Evolutionary conservation across 2,888 invertebrate species (phyloP).

Genomic region (Heliconius charithonia): DNA sequence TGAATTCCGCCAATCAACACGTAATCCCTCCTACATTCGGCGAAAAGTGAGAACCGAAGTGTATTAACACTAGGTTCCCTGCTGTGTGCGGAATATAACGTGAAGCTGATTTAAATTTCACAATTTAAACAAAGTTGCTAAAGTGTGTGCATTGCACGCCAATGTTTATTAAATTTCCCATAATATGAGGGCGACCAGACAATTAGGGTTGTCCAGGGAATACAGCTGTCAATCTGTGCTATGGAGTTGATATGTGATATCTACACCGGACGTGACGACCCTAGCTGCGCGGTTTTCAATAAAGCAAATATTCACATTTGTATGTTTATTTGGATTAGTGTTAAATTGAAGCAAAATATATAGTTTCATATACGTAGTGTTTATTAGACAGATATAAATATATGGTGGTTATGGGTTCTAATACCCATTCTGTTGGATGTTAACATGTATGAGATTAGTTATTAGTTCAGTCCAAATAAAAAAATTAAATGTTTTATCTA

Average conservation of each 20-base stretch:
- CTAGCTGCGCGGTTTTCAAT: slow-evolving; percentile 29
- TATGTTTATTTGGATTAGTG: slow-evolving; percentile 26
- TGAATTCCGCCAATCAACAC: too few species aligned
- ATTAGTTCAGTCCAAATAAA: too few species aligned
- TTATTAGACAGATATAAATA: background rate
- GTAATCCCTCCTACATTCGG: too few species aligned
- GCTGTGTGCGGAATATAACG: too few species aligned
- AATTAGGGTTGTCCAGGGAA: slow-evolving; percentile 72
- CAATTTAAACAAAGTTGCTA: slow-evolving; percentile 62
- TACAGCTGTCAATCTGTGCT: slow-evolving; percentile 71
- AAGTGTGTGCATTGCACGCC: slow-evolving; percentile 59
- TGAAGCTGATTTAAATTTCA: slow-evolving; percentile 42
- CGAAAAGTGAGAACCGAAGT: too few species aligned
- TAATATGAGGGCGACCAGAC: slow-evolving; percentile 66
- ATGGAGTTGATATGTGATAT: slow-evolving; percentile 60
- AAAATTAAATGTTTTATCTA: too few species aligned
- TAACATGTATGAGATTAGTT: background rate
- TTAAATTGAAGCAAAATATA: background rate
- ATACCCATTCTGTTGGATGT: background rate
- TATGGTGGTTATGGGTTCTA: background rate
- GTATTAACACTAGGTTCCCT: too few species aligned
- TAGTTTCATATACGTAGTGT: background rate
- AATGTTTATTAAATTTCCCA: slow-evolving; percentile 75
- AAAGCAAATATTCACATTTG: slow-evolving; percentile 3
- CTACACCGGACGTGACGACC: slow-evolving; percentile 55